Evolutionary conservation across 2,888 invertebrate genomes (phyloP), one percentile per base, ranked within the genome.

Genomic region (Nomada goodeniana): DNA sequence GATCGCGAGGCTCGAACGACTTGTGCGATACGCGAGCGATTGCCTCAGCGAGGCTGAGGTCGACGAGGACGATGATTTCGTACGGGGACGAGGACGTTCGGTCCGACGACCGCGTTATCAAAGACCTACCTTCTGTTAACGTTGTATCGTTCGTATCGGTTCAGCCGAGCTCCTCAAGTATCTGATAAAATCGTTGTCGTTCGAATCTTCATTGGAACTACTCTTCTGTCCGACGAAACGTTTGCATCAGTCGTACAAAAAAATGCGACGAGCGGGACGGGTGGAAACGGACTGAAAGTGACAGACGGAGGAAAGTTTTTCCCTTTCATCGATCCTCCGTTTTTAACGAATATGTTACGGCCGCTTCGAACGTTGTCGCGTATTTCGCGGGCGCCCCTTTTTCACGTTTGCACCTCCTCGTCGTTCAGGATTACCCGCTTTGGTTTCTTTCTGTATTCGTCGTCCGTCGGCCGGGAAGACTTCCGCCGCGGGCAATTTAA

Each of bases 401-500:
- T 82, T 82, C 57, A 69, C 80, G 47, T 68, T 59, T 65, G 11
- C 72, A 44, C 67, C 57, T 50, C 53, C 11, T 47, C 63, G 53
- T 53, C 72, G 13, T 55, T 44, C 23, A 20, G 57, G 59, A 55
- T 78, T 78, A 67, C 44, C 23, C 60, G 61, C 23, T 63, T 79
- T 57, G 59, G 64, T 60, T 67, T 70, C 60, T 67, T 82, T 50
- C 13, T 13, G 69, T 64, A 53, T 55, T 11, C 47, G 15, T 36
- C 15, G 47, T 4, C 67, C 72, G 61, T 18, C 63, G 50, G 18
- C 23, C 36, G 13, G 18, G 44, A 65, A 18, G 50, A 65, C 26
- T 50, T 60, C 65, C 63, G 72, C 81, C 82, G 75, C 82, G 88
- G 86, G 87, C 90, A 88, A 91, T 91, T 92, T 90, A 89, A 91